These are phyloP conservation scores for Propithecus coquereli DNA, from an alignment of 2,113 vertebrate genomes.

Conservation along the genomic window DNA sequence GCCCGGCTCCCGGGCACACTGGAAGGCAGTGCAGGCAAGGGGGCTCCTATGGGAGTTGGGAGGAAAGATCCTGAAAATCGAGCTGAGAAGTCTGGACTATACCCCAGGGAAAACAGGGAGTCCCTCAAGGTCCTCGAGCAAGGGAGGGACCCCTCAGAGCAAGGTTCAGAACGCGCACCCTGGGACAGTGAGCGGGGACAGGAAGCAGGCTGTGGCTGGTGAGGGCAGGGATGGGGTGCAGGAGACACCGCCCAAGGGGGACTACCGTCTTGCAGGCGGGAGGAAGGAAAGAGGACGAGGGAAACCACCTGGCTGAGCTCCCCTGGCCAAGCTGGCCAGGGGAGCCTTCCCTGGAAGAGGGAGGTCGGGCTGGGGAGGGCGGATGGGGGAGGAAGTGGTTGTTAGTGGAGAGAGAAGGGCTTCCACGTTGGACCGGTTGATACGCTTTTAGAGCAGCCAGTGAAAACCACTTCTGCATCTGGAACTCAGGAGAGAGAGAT, in stretches of 20 bases:
- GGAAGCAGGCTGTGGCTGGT: neutral
- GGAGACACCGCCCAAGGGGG: neutral
- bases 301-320: neutral
- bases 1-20: neutral
- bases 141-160: neutral
- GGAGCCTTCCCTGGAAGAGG: neutral
- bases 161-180: neutral
- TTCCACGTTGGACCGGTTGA: fast-evolving
- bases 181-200: neutral
- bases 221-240: neutral
- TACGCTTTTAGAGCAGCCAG: neutral
- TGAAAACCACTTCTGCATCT: neutral
- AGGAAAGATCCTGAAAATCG: neutral
- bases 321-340: neutral
- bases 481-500: neutral
- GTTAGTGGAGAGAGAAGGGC: neutral
- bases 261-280: neutral
- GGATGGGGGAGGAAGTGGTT: neutral
- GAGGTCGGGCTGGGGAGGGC: neutral
- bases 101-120: neutral
- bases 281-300: neutral
- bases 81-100: neutral
- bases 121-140: neutral
- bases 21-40: neutral
- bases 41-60: neutral